Conservation (phyloP, 2,113 vertebrate genomes). For the Sterrhoptilus dennistouni region DNA sequence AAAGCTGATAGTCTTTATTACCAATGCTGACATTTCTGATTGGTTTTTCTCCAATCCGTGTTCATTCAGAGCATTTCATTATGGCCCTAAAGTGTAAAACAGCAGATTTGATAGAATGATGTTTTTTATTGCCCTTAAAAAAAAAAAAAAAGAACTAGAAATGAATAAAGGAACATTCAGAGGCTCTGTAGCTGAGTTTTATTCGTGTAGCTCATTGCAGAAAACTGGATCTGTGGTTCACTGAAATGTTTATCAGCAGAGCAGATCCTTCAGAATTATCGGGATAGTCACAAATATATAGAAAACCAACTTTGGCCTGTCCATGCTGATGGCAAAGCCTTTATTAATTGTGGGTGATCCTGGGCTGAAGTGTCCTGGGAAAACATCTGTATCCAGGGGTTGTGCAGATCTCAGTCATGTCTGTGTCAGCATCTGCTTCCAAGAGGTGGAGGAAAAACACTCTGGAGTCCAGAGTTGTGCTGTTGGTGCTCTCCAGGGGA, state of each 20-base stretch:
- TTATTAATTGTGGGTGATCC: neutral
- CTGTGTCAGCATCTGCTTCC: neutral
- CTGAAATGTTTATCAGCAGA: constrained; percentile 7
- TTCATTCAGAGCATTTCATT: constrained; percentile 43
- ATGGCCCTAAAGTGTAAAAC: neutral
- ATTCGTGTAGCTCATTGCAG: neutral
- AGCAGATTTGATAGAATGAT: neutral
- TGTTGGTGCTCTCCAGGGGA: neutral
- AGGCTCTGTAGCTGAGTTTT: neutral
- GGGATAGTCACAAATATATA: neutral
- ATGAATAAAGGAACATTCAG: constrained; percentile 9
- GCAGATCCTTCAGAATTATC: neutral
- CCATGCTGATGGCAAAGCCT: neutral
- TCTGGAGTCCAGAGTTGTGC: neutral
- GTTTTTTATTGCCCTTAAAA: neutral
- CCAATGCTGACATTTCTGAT: neutral
- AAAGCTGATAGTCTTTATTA: neutral
- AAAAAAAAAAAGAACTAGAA: neutral
- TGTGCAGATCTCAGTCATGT: rapidly evolving
- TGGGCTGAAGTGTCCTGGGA: neutral
- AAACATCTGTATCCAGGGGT: neutral
- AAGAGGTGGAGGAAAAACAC: neutral
- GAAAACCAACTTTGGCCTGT: neutral
- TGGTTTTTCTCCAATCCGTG: neutral
- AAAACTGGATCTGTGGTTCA: neutral